phyloP scores from a whole-genome alignment of 2,113 vertebrate species.

The Amphilophus citrinellus region DNA sequence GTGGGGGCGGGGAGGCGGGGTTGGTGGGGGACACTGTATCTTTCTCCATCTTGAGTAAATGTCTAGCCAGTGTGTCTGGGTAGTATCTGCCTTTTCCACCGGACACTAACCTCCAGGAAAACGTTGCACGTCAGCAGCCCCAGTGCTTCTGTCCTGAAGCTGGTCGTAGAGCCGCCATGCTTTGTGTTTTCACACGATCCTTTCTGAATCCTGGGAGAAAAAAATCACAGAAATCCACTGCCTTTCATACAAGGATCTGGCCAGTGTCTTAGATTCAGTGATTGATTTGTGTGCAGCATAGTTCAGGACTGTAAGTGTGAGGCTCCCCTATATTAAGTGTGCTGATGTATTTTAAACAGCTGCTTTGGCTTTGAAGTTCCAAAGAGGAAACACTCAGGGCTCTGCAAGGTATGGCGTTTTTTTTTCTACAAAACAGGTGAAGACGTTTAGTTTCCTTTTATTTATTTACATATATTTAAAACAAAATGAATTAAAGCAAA shows the following conservation, averaged over 20 bases:
- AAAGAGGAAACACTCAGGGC: slow-evolving; percentile 48
- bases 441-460: background rate
- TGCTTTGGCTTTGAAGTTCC: slow-evolving; percentile 64
- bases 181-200: slow-evolving; percentile 41
- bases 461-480: background rate
- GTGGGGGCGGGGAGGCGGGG: background rate
- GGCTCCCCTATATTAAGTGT: slow-evolving; percentile 46
- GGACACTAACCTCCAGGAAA: slow-evolving; percentile 66
- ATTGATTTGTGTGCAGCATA: slow-evolving; percentile 45
- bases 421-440: slow-evolving; percentile 25
- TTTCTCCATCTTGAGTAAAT: slow-evolving; percentile 43
- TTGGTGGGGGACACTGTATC: slow-evolving; percentile 19
- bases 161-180: slow-evolving; percentile 36
- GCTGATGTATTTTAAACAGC: slow-evolving; percentile 63
- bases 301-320: slow-evolving; percentile 31
- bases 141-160: slow-evolving; percentile 25
- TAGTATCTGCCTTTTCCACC: slow-evolving; percentile 43
- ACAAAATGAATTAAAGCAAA: background rate
- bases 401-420: slow-evolving; percentile 27
- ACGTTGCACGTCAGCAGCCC: slow-evolving; percentile 37
- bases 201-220: slow-evolving; percentile 18
- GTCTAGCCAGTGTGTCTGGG: slow-evolving; percentile 51
- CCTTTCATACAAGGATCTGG: slow-evolving; percentile 34
- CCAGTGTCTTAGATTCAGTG: slow-evolving; percentile 30
- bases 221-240: slow-evolving; percentile 26